phyloP scores from a whole-genome alignment of 1,140 invertebrate species.

The Drosophila bocqueti region DNA sequence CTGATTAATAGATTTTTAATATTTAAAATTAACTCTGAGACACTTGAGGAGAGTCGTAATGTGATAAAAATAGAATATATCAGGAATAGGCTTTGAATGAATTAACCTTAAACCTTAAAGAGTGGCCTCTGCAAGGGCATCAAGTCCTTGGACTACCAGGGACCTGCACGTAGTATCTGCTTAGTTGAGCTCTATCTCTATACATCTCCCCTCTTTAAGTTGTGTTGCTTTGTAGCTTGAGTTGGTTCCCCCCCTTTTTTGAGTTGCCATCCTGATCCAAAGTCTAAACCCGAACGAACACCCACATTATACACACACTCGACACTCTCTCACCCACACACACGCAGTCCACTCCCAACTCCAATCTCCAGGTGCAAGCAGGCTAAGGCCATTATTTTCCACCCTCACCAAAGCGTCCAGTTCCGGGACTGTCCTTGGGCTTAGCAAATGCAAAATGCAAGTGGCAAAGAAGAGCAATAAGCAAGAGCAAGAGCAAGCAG shows the following conservation, averaged over 20 bases:
- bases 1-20: too few relatives aligned
- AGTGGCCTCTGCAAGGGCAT: slow-evolving; percentile 44
- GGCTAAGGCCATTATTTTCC: neutral
- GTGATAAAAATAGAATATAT: neutral
- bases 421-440: slow-evolving; percentile 1
- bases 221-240: slow-evolving; percentile 26
- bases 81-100: neutral
- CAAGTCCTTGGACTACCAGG: slow-evolving; percentile 26
- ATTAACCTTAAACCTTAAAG: neutral
- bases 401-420: slow-evolving; percentile 1
- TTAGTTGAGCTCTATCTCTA: slow-evolving; percentile 6
- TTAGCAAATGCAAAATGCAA: slow-evolving; percentile 8
- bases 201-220: neutral
- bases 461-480: neutral
- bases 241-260: slow-evolving; percentile 17
- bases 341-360: slow-evolving; percentile 7
- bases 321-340: slow-evolving; percentile 12
- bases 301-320: slow-evolving; percentile 14
- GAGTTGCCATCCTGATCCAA: slow-evolving; percentile 33
- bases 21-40: neutral
- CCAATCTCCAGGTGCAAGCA: slow-evolving; percentile 33
- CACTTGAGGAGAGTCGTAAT: too few relatives aligned
- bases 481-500: slow-evolving; percentile 8
- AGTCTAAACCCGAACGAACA: slow-evolving; percentile 21
- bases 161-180: slow-evolving; percentile 35